Evolutionary conservation across 2,888 invertebrate species (phyloP).

Genomic region (Calliscelio sp.): DNA sequence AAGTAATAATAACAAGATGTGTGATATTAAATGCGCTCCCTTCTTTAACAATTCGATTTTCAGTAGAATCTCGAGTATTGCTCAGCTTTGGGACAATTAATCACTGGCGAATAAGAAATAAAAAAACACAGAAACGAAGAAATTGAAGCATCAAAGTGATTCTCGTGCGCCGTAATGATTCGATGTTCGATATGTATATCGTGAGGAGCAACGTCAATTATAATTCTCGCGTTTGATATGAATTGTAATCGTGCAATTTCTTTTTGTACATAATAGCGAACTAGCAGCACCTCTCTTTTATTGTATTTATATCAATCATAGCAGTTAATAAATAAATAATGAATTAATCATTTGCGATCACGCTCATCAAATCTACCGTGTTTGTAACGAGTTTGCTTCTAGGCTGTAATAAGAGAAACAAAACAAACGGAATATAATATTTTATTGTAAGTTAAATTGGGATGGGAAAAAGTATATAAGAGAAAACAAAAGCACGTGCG

Average conservation of each 20-base stretch:
- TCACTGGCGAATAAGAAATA: no score
- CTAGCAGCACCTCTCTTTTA: no score
- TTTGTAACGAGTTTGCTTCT: conserved; percentile 56
- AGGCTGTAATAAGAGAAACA: conserved; percentile 43
- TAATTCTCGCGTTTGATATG: conserved; percentile 78
- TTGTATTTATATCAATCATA: no score
- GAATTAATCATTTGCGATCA: no score
- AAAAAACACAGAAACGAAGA: neutral
- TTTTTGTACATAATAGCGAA: conserved; percentile 76
- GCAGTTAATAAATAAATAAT: no score
- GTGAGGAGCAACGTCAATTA: conserved; percentile 81
- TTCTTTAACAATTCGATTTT: conserved; percentile 12
- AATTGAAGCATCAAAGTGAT: conserved; percentile 15
- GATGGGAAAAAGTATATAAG: conserved; percentile 5
- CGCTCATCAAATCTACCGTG: conserved; percentile 60
- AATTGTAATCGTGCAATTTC: conserved; percentile 82
- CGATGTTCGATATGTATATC: conserved; percentile 66
- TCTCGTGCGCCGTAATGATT: conserved; percentile 35
- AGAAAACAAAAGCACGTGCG: neutral
- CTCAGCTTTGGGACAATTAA: conserved; percentile 52
- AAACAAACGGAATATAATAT: conserved; percentile 54
- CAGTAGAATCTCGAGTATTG: conserved; percentile 48
- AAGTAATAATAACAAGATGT: conserved; percentile 9
- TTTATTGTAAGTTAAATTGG: conserved; percentile 25
- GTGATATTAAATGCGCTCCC: conserved; percentile 42